A percentile compares a stretch with the other conserved stretches of the same genome.
These are phyloP conservation scores for Todus mexicanus DNA, from an alignment of 2,797 vertebrate species.

Conservation along the genomic window DNA sequence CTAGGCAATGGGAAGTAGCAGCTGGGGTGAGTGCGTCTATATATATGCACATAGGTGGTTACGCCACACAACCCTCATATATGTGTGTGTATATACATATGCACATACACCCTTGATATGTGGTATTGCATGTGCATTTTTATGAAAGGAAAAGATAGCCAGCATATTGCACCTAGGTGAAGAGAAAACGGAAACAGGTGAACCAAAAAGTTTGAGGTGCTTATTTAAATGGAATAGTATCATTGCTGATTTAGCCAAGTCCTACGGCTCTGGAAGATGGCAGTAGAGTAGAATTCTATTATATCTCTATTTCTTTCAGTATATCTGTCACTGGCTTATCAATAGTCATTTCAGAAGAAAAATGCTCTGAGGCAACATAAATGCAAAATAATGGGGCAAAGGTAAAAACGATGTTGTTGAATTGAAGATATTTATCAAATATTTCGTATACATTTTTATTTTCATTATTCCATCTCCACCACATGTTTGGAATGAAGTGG, in stretches of 20 bases:
- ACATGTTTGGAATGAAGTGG: neutral
- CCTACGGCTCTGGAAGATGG: neutral
- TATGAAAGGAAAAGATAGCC: neutral
- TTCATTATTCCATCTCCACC: neutral
- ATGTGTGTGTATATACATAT: neutral
- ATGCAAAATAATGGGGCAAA: neutral
- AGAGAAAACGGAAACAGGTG: neutral
- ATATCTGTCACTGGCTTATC: neutral
- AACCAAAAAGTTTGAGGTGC: neutral
- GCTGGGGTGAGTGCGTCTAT: neutral
- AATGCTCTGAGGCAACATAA: neutral
- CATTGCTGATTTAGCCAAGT: neutral
- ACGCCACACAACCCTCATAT: neutral
- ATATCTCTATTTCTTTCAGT: neutral
- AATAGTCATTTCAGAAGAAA: neutral
- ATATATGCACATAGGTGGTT: neutral
- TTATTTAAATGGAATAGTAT: neutral
- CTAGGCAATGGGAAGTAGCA: neutral
- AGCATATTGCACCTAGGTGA: fast-evolving
- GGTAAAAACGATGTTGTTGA: neutral
- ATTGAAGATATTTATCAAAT: neutral
- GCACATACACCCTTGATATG: no score
- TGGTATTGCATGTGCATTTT: neutral
- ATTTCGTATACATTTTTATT: neutral
- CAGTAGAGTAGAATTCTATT: neutral